phyloP scores from a whole-genome alignment of 1,140 invertebrate genomes.

The Hypothenemus hampei region DNA sequence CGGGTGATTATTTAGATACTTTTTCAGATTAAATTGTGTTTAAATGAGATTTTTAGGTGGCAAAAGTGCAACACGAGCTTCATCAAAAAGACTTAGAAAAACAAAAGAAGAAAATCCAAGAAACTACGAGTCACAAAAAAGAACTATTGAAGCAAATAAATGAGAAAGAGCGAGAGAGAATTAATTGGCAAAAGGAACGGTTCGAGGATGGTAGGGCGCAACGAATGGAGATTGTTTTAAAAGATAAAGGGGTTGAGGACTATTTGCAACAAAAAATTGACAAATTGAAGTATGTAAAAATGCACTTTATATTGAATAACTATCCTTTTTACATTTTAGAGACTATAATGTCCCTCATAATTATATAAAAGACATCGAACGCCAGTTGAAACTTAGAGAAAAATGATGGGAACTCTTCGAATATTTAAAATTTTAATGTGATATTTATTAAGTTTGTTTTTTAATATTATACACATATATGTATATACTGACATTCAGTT shows the following conservation, averaged over 20 bases:
- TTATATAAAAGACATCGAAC: conserved; percentile 34
- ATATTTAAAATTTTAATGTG: conserved; percentile 3
- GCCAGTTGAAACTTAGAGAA: conserved; percentile 26
- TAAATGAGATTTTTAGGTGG: conserved; percentile 26
- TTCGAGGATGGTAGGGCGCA: conserved; percentile 61
- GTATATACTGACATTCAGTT: neutral
- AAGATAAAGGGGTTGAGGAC: conserved; percentile 52
- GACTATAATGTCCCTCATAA: conserved; percentile 28
- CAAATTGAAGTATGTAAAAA: conserved; percentile 52
- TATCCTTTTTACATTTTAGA: conserved; percentile 23
- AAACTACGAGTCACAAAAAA: conserved; percentile 47
- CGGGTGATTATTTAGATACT: conserved; percentile 39
- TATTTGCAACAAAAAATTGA: conserved; percentile 56
- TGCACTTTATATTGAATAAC: conserved; percentile 7
- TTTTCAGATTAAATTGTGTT: neutral
- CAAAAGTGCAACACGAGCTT: conserved; percentile 36
- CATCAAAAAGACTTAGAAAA: conserved; percentile 49
- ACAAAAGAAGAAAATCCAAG: conserved; percentile 46
- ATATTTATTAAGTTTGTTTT: conserved; percentile 8
- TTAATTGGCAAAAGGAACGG: conserved; percentile 53
- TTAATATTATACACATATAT: neutral
- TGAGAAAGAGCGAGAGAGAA: conserved; percentile 60
- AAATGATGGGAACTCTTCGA: conserved; percentile 2
- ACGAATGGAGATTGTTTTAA: conserved; percentile 53
- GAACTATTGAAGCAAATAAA: conserved; percentile 60